Percentiles rank a stretch among this genome's conserved stretches.
Conservation (phyloP, 1,140 invertebrate species). For the Notospermus geniculatus region DNA sequence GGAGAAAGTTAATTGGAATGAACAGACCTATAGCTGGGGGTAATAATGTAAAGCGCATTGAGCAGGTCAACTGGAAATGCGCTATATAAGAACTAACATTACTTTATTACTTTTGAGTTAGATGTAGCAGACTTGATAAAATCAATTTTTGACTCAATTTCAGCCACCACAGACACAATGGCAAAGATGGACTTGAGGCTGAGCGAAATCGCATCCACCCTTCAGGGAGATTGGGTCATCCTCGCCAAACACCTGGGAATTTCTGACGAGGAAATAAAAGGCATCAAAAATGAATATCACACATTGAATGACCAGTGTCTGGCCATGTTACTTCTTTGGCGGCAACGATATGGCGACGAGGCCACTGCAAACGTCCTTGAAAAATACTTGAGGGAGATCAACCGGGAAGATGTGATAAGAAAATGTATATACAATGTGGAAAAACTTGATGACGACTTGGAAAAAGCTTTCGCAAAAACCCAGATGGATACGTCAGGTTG, state of each 20-base stretch:
- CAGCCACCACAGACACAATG: conserved; percentile 44
- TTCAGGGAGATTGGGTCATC: conserved; percentile 89
- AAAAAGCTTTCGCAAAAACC: conserved; percentile 73
- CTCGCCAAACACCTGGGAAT: conserved; percentile 77
- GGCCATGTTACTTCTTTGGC: conserved; percentile 89
- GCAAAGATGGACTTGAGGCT: conserved; percentile 75
- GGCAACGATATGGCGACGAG: conserved; percentile 69
- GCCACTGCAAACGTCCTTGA: conserved; percentile 74
- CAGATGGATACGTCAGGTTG: conserved; percentile 69
- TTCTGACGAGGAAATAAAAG: conserved; percentile 78
- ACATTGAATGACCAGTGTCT: conserved; percentile 86
- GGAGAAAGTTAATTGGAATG: too few relatives aligned
- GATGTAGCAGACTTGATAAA: too few relatives aligned
- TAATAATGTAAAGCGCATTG: too few relatives aligned
- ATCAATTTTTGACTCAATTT: conserved; percentile 7
- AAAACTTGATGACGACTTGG: conserved; percentile 75
- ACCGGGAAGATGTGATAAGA: conserved; percentile 86
- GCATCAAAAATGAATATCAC: conserved; percentile 82
- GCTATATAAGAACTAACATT: too few relatives aligned
- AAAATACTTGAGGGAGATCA: conserved; percentile 82
- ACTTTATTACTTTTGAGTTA: too few relatives aligned
- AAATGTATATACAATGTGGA: conserved; percentile 86
- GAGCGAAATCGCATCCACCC: conserved; percentile 85
- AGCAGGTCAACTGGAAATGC: too few relatives aligned
- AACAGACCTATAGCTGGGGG: too few relatives aligned